These are phyloP conservation scores for Andrena fulva DNA, from an alignment of 2,888 invertebrate genomes.

Conservation along the genomic window DNA sequence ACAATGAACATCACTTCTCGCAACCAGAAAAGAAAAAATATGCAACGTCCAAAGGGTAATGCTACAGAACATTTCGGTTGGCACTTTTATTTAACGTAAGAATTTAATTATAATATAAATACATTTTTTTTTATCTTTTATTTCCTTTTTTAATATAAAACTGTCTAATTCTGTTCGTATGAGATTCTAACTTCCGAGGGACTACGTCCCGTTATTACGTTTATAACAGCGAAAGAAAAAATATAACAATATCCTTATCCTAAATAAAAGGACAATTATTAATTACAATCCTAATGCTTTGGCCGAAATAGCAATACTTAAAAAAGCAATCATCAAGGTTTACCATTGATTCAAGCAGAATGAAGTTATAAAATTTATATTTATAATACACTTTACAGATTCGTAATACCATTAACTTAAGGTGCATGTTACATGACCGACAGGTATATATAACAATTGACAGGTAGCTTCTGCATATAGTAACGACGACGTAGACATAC, in stretches of 20 bases:
- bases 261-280: conserved; percentile 69
- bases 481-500: conserved; percentile 79
- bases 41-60: conserved; percentile 59
- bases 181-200: conserved; percentile 70
- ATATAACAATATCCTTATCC: conserved; percentile 67
- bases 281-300: conserved; percentile 79
- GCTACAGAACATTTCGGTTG: conserved; percentile 76
- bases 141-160: conserved; percentile 64
- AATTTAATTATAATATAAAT: conserved; percentile 73
- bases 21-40: conserved; percentile 57
- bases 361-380: conserved; percentile 85
- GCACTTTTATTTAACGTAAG: conserved; percentile 81
- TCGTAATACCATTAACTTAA: conserved; percentile 84
- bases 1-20: conserved; percentile 50
- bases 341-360: conserved; percentile 78
- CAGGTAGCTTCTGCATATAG: conserved; percentile 81
- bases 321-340: conserved; percentile 72
- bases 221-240: conserved; percentile 68
- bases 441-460: conserved; percentile 84
- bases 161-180: conserved; percentile 60
- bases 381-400: conserved; percentile 85
- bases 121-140: conserved; percentile 58
- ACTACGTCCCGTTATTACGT: conserved; percentile 51
- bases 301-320: conserved; percentile 77
- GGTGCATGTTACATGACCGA: conserved; percentile 83